These are phyloP conservation scores for Hypothenemus hampei DNA, from an alignment of 1,140 invertebrate genomes.

Conservation along the genomic window DNA sequence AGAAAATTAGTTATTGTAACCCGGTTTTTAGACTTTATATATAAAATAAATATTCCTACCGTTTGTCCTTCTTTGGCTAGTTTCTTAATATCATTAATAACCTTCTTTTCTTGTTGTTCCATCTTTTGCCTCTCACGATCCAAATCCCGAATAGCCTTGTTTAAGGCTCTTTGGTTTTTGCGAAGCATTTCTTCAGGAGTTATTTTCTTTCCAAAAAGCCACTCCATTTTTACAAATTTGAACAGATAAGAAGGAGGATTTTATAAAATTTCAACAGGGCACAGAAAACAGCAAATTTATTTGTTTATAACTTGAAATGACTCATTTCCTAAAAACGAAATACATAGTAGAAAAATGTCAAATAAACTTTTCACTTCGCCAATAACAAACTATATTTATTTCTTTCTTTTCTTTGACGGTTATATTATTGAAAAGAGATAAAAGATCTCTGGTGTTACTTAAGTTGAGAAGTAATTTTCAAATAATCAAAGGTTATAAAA, in stretches of 20 bases:
- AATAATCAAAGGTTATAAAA: too few relatives aligned
- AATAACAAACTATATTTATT: too few relatives aligned
- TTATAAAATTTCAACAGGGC: not conserved
- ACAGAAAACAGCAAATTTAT: not conserved
- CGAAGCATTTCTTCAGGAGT: constrained; percentile 97
- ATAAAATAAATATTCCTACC: constrained; percentile 55
- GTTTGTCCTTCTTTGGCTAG: constrained; percentile 99
- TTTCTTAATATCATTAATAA: constrained; percentile 98
- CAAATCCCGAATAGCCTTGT: constrained; percentile 96
- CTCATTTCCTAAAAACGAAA: not conserved
- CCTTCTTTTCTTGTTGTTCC: constrained; percentile 99
- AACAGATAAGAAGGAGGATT: not conserved
- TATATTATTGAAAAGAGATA: too few relatives aligned
- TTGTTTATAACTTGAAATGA: not conserved
- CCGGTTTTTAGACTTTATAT: too few relatives aligned
- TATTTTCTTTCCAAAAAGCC: constrained; percentile 93
- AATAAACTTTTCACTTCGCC: too few relatives aligned
- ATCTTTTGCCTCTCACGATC: constrained; percentile 92
- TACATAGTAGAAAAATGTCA: too few relatives aligned
- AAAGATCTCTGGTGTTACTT: too few relatives aligned
- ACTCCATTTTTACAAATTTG: constrained; percentile 67
- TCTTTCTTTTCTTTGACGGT: too few relatives aligned
- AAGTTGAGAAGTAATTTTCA: too few relatives aligned
- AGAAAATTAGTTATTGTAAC: not conserved
- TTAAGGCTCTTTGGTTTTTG: constrained; percentile 97